These are phyloP conservation scores for Mustela nigripes DNA, from an alignment of 2,113 vertebrate species.

Conservation along the genomic window DNA sequence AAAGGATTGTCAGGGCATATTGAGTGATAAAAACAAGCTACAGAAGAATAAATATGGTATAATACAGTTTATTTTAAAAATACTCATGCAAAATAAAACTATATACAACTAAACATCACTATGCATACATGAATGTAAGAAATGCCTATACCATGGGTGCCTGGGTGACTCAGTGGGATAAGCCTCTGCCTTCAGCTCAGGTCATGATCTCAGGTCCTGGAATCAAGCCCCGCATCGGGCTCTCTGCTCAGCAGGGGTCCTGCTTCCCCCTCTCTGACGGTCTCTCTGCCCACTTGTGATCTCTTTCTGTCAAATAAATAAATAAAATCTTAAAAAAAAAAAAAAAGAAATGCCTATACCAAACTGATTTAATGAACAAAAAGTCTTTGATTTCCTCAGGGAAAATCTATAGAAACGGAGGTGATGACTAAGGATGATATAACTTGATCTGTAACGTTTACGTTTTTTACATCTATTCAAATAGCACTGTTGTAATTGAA, in stretches of 20 bases:
- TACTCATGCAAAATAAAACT: conserved; percentile 21
- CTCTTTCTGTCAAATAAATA: no score
- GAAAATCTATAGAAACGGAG: neutral
- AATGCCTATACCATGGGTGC: neutral
- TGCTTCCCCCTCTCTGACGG: no score
- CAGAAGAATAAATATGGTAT: neutral
- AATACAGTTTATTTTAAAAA: neutral
- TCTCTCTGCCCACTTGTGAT: no score
- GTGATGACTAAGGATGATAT: neutral
- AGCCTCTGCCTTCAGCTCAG: no score
- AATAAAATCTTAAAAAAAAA: no score
- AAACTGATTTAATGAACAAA: conserved; percentile 11
- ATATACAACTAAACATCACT: neutral
- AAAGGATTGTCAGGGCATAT: neutral
- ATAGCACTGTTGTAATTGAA: neutral
- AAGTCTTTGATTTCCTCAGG: neutral
- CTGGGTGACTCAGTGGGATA: no score
- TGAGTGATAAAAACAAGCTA: neutral
- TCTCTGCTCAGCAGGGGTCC: no score
- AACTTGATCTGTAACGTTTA: neutral
- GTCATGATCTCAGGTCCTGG: no score
- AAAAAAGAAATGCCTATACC: neutral
- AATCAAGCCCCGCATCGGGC: no score
- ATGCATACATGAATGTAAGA: neutral
- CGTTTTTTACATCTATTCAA: neutral